phyloP scores from a whole-genome alignment of 2,888 invertebrate genomes.

The Hipparchia sbordonii region DNA sequence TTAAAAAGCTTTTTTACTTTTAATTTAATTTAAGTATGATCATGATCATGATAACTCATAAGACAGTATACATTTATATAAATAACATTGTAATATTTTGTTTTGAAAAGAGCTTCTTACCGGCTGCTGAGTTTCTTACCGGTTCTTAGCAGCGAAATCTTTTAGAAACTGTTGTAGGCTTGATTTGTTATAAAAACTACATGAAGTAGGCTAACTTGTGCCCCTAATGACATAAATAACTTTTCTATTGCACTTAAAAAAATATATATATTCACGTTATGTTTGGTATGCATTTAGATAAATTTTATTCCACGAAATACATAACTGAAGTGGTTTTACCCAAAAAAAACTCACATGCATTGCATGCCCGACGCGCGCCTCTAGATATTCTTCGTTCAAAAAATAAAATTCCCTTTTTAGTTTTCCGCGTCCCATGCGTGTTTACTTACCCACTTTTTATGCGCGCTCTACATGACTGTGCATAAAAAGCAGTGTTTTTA shows the following conservation, averaged over 20 bases:
- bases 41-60: too few species aligned
- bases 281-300: not conserved
- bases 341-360: not conserved
- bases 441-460: constrained; percentile 24
- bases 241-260: not conserved
- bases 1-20: too few species aligned
- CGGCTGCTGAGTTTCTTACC: too few species aligned
- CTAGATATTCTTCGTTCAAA: constrained; percentile 11
- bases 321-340: not conserved
- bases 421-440: constrained; percentile 1
- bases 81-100: too few species aligned
- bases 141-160: too few species aligned
- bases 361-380: not conserved
- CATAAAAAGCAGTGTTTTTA: constrained; percentile 25
- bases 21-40: too few species aligned
- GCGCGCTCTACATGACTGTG: constrained; percentile 25
- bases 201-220: too few species aligned
- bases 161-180: too few species aligned
- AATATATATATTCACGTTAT: not conserved
- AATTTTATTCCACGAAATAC: constrained; percentile 7
- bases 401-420: constrained; percentile 12
- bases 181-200: too few species aligned
- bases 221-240: too few species aligned
- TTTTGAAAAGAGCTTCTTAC: too few species aligned
- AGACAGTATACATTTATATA: too few species aligned